Base-by-base conservation (phyloP, 2,888 invertebrate genomes). In the Priocnemis perturbator region DNA sequence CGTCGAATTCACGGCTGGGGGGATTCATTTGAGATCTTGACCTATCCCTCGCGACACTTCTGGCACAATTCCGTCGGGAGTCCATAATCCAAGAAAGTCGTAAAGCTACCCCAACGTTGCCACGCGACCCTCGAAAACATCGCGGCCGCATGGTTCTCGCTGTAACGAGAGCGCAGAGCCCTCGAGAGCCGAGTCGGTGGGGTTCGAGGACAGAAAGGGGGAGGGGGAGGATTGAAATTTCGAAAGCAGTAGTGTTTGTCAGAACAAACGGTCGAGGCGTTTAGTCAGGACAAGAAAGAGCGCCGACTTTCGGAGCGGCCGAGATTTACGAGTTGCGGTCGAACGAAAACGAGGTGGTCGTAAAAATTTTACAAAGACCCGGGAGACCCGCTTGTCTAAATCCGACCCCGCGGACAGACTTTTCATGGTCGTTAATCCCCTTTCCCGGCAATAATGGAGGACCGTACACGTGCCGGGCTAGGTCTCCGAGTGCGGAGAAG, bases 101-200 rank as follows among this genome's bases (percentile, higher is more conserved):
- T 79, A 81, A 82, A 78, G 44, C 61, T 60, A 78, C 65, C 69
- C 67, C 67, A 56, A 71, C 50, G 64, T 47, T 59, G 73, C 71
- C 76, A 78, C 75, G 74, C 73, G 76, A 79, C 75, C 72, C 71
- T 64, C 19, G 45, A 45, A 59, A 64, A 78, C 64, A 30, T 45
- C 26, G 50, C 37, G 9, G 48, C 58, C 59, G 56, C 61, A 47
- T 11, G 47, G 48, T 60, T 65, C 19, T 59, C 67, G 47, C 56
- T 37, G 61, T 68, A 69, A 69, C 68, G 50, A 64, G 64, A 73
- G 63, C 57, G 48, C 44, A 37, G 11, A 9, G 26, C 5, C 26
- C 26, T 11, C 37, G 37, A 37, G 7, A 26, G 7, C 26, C 37
- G 26, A 37, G 37, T 11, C 1, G 37, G 7, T 5, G 37, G 37